Percentiles rank a stretch among this genome's conserved stretches.
Conservation (phyloP, 2,797 vertebrate genomes). For the Sebastes goodei region DNA sequence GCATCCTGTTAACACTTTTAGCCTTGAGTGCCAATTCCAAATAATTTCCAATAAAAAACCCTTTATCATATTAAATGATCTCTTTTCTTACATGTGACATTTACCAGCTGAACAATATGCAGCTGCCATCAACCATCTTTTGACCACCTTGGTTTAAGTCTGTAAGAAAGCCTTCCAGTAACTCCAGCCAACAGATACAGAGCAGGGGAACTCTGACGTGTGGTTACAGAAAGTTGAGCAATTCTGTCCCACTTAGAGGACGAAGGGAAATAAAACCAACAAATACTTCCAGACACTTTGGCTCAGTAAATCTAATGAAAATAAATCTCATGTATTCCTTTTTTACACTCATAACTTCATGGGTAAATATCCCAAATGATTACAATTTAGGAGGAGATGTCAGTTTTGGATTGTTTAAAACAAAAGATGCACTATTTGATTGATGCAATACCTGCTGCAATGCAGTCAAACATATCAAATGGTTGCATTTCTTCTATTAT, state of each 20-base stretch:
- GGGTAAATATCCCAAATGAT: neutral
- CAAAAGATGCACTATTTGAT: neutral
- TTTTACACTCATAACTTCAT: neutral
- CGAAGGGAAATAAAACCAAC: constrained; percentile 13
- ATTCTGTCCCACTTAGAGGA: neutral
- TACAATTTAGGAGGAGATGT: neutral
- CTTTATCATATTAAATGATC: neutral
- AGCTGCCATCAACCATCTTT: neutral
- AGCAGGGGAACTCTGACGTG: neutral
- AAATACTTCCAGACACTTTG: constrained; percentile 14
- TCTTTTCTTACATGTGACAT: neutral
- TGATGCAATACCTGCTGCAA: neutral
- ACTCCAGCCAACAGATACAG: constrained; percentile 11
- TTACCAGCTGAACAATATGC: constrained; percentile 1
- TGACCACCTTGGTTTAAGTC: neutral
- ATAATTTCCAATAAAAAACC: neutral
- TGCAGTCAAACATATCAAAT: neutral
- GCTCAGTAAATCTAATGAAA: constrained; percentile 22
- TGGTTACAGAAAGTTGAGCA: neutral
- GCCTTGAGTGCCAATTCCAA: neutral
- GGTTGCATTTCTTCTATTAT: neutral
- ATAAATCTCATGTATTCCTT: constrained; percentile 6
- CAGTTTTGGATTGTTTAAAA: neutral
- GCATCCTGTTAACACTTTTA: neutral
- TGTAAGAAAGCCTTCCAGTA: neutral